Evolutionary conservation across 2,113 vertebrate genomes (phyloP).

Genomic region (Carettochelys insculpta): DNA sequence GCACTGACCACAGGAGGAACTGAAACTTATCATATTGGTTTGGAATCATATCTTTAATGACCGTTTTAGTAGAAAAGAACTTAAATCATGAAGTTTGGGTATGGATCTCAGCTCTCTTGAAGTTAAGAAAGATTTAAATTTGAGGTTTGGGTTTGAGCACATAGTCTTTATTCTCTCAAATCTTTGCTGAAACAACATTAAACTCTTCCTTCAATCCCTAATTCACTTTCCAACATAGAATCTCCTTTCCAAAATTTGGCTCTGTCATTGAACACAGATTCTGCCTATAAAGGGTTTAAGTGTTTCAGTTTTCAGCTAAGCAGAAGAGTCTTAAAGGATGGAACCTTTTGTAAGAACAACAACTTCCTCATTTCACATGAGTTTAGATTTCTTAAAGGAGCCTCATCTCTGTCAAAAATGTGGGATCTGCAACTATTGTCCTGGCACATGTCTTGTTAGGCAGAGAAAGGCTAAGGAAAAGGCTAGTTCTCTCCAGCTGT

Average conservation of each 20-base stretch:
- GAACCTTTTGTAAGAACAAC: slow-evolving; percentile 10
- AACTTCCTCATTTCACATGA: slow-evolving; percentile 2
- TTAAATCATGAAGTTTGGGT: background rate
- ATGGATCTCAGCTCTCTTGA: background rate
- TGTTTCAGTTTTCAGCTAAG: slow-evolving; percentile 24
- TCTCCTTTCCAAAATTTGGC: slow-evolving; percentile 1
- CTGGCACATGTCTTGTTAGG: background rate
- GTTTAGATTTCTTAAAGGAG: background rate
- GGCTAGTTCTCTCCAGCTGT: background rate
- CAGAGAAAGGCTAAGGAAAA: background rate
- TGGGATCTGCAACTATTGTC: background rate
- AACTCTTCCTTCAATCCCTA: background rate
- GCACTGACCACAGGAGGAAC: slow-evolving; percentile 12
- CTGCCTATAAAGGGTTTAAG: slow-evolving; percentile 24
- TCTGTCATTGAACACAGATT: background rate
- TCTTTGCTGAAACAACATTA: background rate
- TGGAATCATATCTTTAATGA: slow-evolving; percentile 35
- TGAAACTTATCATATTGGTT: slow-evolving; percentile 24
- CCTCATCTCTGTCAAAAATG: background rate
- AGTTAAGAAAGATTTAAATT: background rate
- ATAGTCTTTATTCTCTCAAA: slow-evolving; percentile 1
- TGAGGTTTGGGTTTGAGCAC: background rate
- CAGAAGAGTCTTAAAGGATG: background rate
- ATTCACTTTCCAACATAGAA: background rate
- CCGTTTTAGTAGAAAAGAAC: slow-evolving; percentile 13